Percentiles rank a stretch among this genome's conserved stretches.
Conservation (phyloP, 2,797 vertebrate species). For the Moxostoma hubbsi region DNA sequence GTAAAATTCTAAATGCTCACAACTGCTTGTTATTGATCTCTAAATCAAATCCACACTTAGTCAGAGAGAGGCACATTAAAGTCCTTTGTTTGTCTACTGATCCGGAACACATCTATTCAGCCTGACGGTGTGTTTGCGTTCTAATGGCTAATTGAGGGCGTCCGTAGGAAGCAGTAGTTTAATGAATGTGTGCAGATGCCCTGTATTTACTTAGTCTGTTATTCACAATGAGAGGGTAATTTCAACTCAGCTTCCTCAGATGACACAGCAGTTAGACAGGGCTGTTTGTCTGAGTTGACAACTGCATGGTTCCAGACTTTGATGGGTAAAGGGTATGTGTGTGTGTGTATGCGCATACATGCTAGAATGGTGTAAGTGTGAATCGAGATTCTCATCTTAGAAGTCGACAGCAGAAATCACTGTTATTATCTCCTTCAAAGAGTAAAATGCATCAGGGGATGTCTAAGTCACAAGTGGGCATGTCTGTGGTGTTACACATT, state of each 20-base stretch:
- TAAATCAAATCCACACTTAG: background rate
- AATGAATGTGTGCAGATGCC: conserved; percentile 76
- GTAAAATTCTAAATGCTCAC: background rate
- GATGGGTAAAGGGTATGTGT: conserved; percentile 19
- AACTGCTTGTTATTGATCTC: background rate
- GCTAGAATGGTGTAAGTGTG: conserved; percentile 45
- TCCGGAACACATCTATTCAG: conserved; percentile 22
- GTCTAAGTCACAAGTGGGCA: conserved; percentile 69
- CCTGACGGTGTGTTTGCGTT: conserved; percentile 26
- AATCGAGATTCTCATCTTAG: conserved; percentile 66
- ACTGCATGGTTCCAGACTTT: conserved; percentile 47
- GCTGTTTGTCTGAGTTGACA: conserved; percentile 58
- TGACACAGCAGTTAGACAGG: conserved; percentile 66
- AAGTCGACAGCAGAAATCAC: conserved; percentile 75
- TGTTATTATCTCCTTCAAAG: conserved; percentile 80
- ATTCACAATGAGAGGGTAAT: conserved; percentile 54
- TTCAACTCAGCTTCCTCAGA: conserved; percentile 52
- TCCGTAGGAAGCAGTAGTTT: conserved; percentile 54
- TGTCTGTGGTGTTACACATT: conserved; percentile 60
- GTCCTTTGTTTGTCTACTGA: conserved; percentile 11
- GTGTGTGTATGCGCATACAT: background rate
- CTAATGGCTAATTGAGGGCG: conserved; percentile 45
- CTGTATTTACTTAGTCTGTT: conserved; percentile 72
- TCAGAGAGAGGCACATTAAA: conserved; percentile 11
- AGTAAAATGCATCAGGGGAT: conserved; percentile 60